These are phyloP conservation scores for Sycobia sp. DNA, from an alignment of 1,140 invertebrate genomes.

Conservation along the genomic window DNA sequence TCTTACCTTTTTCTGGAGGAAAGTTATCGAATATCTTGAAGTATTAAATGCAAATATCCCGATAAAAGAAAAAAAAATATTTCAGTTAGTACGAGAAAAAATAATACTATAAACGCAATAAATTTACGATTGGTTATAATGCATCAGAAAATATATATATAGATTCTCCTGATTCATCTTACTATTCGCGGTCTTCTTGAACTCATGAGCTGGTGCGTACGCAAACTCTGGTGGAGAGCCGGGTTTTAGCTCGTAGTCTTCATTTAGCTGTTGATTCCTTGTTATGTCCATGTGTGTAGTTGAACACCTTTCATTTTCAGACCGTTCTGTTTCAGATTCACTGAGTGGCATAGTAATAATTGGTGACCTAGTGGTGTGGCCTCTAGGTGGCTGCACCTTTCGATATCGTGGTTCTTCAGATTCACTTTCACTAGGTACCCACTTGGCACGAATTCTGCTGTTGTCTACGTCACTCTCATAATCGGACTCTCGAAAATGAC, in stretches of 20 bases:
- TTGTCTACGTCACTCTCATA: slow-evolving; percentile 73
- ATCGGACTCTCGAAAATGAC: slow-evolving; percentile 72
- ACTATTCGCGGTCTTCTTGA: slow-evolving; percentile 58
- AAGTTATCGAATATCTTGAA: slow-evolving; percentile 9
- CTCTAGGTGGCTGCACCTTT: slow-evolving; percentile 64
- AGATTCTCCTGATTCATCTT: slow-evolving; percentile 41
- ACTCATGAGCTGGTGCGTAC: slow-evolving; percentile 58
- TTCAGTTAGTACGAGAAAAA: neutral
- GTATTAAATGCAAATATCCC: neutral
- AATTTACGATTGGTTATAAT: neutral
- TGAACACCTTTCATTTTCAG: slow-evolving; percentile 49
- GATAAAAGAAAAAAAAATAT: neutral
- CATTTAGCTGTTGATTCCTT: slow-evolving; percentile 48
- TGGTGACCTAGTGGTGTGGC: slow-evolving; percentile 49
- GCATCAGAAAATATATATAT: slow-evolving; percentile 1
- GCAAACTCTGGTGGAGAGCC: slow-evolving; percentile 68
- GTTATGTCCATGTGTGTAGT: slow-evolving; percentile 51
- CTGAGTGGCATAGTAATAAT: slow-evolving; percentile 47
- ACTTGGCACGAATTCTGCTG: slow-evolving; percentile 66
- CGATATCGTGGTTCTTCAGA: slow-evolving; percentile 66
- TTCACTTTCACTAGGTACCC: slow-evolving; percentile 67
- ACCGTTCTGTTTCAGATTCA: slow-evolving; percentile 55
- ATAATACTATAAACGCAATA: neutral
- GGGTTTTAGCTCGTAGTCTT: slow-evolving; percentile 55
- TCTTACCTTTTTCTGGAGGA: neutral